phyloP scores from a whole-genome alignment of 2,888 invertebrate genomes.

The Drosophila bunnanda region DNA sequence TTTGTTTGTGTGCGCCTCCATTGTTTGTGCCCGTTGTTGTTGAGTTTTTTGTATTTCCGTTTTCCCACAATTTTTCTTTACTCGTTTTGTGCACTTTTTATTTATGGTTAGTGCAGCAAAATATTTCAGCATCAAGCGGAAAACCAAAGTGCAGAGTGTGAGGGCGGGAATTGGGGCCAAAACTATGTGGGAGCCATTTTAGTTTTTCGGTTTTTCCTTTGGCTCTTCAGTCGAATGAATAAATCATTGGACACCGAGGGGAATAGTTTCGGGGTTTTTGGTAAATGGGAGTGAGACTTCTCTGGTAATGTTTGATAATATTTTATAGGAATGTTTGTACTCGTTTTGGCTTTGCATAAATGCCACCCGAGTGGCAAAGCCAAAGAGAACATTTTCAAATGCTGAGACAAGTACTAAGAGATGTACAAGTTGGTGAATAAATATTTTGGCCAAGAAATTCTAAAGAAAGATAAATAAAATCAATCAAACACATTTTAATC shows the following conservation, averaged over 20 bases:
- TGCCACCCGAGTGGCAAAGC: constrained; percentile 4
- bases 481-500: not conserved
- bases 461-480: not conserved
- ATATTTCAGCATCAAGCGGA: constrained; percentile 43
- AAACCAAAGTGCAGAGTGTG: constrained; percentile 27
- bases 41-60: constrained; percentile 21
- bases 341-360: constrained; percentile 40
- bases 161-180: constrained; percentile 6
- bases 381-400: constrained; percentile 1
- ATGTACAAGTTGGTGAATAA: not conserved
- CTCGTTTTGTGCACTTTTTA: constrained; percentile 28
- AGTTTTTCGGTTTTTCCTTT: constrained; percentile 28
- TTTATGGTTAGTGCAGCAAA: constrained; percentile 44
- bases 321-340: constrained; percentile 22
- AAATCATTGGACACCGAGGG: constrained; percentile 42
- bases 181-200: constrained; percentile 44
- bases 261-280: constrained; percentile 20
- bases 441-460: not conserved
- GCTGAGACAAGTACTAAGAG: not conserved
- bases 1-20: constrained; percentile 39
- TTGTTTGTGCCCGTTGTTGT: constrained; percentile 30
- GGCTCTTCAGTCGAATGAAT: constrained; percentile 42
- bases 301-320: constrained; percentile 46
- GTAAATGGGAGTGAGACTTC: constrained; percentile 4
- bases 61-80: constrained; percentile 14